Conservation (phyloP, 2,113 vertebrate species). For the Sprattus sprattus region DNA sequence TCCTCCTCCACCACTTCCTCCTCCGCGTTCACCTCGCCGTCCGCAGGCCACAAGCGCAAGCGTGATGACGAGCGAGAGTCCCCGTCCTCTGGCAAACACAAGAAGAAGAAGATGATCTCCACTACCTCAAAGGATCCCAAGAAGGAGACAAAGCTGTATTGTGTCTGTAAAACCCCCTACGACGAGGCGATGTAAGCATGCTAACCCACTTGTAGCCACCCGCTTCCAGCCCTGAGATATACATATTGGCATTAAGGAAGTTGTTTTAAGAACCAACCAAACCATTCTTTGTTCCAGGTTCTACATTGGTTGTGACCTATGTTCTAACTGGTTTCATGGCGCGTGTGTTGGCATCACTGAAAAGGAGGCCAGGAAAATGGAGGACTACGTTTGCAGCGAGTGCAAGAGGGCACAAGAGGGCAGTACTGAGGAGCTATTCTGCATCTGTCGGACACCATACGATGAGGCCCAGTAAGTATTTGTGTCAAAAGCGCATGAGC, state of each 20-base stretch:
- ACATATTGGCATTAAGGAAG: background rate
- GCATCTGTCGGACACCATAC: conserved; percentile 75
- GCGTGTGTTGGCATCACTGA: conserved; percentile 98
- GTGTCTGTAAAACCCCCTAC: conserved; percentile 97
- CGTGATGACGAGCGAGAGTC: conserved; percentile 81
- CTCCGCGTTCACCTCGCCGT: conserved; percentile 38
- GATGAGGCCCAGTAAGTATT: conserved; percentile 70
- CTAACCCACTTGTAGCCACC: background rate
- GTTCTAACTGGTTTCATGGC: conserved; percentile 99
- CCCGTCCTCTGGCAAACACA: conserved; percentile 79
- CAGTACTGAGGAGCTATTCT: conserved; percentile 85
- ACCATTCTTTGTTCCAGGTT: conserved; percentile 77
- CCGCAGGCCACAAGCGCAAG: conserved; percentile 83
- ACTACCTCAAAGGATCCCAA: conserved; percentile 97
- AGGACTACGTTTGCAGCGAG: conserved; percentile 98
- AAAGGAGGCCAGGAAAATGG: conserved; percentile 99
- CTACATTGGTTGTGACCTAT: conserved; percentile 99
- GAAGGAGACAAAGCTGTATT: conserved; percentile 98
- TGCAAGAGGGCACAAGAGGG: conserved; percentile 97
- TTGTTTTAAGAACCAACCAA: background rate
- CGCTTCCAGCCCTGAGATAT: background rate
- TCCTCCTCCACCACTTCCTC: conserved; percentile 40
- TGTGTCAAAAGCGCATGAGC: background rate
- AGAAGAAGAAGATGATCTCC: conserved; percentile 97
- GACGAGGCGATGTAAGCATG: conserved; percentile 91